phyloP scores from a whole-genome alignment of 2,888 invertebrate species.

The Cephus rjabovi region DNA sequence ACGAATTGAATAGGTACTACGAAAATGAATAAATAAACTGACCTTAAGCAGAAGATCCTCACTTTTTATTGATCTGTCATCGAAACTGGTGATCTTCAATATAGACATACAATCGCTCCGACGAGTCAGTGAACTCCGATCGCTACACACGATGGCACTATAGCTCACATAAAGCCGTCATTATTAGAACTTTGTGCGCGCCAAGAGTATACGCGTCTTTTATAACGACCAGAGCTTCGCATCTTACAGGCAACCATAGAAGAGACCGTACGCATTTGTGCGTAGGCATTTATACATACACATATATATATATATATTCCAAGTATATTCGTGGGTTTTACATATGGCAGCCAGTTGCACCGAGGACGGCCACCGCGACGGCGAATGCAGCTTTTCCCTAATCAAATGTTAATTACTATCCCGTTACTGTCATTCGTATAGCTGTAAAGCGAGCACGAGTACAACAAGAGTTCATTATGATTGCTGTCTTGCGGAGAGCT shows the following conservation, averaged over 20 bases:
- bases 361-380: constrained; percentile 39
- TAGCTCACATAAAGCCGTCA: constrained; percentile 53
- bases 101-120: neutral
- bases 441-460: neutral
- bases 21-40: neutral
- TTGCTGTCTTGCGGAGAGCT: neutral
- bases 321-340: constrained; percentile 23
- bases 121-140: constrained; percentile 10
- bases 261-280: constrained; percentile 5
- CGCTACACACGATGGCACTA: constrained; percentile 11
- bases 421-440: neutral
- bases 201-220: constrained; percentile 26
- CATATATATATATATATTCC: constrained; percentile 15
- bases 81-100: neutral
- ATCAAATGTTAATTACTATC: constrained; percentile 45
- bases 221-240: neutral
- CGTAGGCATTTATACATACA: constrained; percentile 9
- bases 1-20: neutral
- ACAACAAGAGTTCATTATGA: neutral
- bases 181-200: constrained; percentile 57
- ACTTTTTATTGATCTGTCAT: neutral
- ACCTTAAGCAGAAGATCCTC: neutral
- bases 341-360: constrained; percentile 59
- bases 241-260: constrained; percentile 1
- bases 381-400: constrained; percentile 43